phyloP scores from a whole-genome alignment of 2,888 invertebrate genomes.

The Mythimna vitellina region DNA sequence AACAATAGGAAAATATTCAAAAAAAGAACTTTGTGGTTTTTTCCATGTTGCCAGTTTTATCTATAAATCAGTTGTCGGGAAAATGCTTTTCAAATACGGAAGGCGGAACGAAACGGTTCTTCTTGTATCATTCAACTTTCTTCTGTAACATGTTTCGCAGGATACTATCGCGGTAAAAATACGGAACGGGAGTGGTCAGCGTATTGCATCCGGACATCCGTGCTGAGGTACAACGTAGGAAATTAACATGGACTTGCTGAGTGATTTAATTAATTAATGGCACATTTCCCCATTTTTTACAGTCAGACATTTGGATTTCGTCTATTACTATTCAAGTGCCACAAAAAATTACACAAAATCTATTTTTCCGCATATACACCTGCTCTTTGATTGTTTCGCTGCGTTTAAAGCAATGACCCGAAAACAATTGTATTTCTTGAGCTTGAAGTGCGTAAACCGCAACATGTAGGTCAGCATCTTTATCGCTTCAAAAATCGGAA shows the following conservation, averaged over 20 bases:
- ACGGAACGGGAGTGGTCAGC: slow-evolving; percentile 47
- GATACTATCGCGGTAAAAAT: slow-evolving; percentile 28
- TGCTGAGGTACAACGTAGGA: neutral
- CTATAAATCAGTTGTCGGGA: slow-evolving; percentile 27
- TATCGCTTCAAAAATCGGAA: neutral
- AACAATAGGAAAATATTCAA: no score
- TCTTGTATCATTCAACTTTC: slow-evolving; percentile 50
- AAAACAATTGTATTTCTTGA: slow-evolving; percentile 8
- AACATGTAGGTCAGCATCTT: neutral
- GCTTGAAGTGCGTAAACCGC: slow-evolving; percentile 6
- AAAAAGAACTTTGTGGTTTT: neutral
- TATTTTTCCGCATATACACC: neutral
- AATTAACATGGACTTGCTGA: neutral
- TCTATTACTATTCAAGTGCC: neutral
- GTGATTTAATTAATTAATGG: slow-evolving; percentile 17
- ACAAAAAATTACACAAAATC: neutral
- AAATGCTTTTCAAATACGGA: slow-evolving; percentile 32
- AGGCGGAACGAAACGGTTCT: slow-evolving; percentile 29
- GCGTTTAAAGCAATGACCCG: neutral
- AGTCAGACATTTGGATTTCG: neutral
- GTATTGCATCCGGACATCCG: slow-evolving; percentile 39
- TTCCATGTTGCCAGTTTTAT: slow-evolving; percentile 15
- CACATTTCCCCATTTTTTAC: slow-evolving; percentile 6
- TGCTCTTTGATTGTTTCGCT: neutral
- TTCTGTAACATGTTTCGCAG: slow-evolving; percentile 40